Evolutionary conservation across 2,113 vertebrate species (phyloP), one percentile per base, ranked within the genome.

Genomic region (Poeciliopsis retropinna): DNA sequence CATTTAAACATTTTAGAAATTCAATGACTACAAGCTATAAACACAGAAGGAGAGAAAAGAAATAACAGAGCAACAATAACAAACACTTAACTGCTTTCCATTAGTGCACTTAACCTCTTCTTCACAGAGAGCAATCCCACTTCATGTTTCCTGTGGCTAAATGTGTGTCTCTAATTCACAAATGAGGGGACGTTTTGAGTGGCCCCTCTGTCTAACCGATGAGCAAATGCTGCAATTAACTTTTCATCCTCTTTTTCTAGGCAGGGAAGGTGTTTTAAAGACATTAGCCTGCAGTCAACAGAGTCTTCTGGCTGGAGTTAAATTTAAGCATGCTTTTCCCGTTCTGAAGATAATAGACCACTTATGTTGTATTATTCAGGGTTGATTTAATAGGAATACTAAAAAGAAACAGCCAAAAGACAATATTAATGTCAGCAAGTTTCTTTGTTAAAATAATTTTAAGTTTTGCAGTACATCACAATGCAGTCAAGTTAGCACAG

Each of bases 191-290:
- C 95, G 95, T 96, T 97, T 96, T 95, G 94, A 94, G 96, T 96
- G 96, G 95, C 95, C 96, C 25, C 96, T 97, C 96, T 95, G 95
- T 96, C 95, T 95, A 91, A 94, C 92, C 92, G 85, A 5, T 96
- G 96, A 96, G 96, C 95, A 96, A 97, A 95, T 95, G 95, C 95
- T 95, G 95, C 96, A 97, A 97, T 98, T 97, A 96, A 95, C 95
- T 95, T 96, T 91, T 85, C 96, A 86, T 87, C 79, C 86, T 85
- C 95, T 95, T 95, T 95, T 87, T 70, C 61, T 11, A 27, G 27
- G 57, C 64, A 32, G 70, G 83, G 96, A 96, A 96, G 96, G 95
- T 95, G 96, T 97, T 97, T 96, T 96, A 96, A 97, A 96, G 96
- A 95, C 95, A 95, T 96, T 95, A 95, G 95, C 84, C 75, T 69